Evolutionary conservation across 2,113 vertebrate genomes (phyloP).

Genomic region (Oreotrochilus melanogaster): DNA sequence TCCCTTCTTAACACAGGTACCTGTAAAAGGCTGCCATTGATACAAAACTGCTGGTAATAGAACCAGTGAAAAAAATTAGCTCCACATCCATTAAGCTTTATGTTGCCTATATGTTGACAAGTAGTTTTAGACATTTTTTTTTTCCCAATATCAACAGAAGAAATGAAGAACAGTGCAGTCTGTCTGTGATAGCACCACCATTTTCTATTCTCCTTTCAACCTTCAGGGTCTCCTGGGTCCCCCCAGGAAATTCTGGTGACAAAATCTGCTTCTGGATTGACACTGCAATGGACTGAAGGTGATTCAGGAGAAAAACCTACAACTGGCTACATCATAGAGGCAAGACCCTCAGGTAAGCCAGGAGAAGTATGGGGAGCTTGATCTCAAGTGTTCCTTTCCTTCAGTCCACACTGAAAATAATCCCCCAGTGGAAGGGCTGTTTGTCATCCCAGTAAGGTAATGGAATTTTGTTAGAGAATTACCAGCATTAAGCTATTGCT

Average conservation of each 20-base stretch:
- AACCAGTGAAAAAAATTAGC: neutral
- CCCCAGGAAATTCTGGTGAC: slow-evolving; percentile 87
- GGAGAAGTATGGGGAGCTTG: neutral
- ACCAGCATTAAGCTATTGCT: neutral
- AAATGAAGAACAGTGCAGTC: neutral
- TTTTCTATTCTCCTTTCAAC: neutral
- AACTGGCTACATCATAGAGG: slow-evolving; percentile 90
- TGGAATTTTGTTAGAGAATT: neutral
- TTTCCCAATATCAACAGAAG: neutral
- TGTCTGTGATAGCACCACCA: neutral
- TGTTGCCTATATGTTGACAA: neutral
- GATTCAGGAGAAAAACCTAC: slow-evolving; percentile 81
- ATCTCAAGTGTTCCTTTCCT: neutral
- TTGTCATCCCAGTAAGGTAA: neutral
- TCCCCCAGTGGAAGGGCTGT: neutral
- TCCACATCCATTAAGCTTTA: neutral
- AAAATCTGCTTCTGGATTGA: slow-evolving; percentile 87
- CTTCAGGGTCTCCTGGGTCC: slow-evolving; percentile 87
- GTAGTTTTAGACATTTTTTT: neutral
- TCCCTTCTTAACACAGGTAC: neutral
- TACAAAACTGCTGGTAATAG: neutral
- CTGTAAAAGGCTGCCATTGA: neutral
- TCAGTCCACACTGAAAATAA: neutral
- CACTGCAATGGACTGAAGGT: slow-evolving; percentile 89
- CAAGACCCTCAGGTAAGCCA: slow-evolving; percentile 89